Conservation (phyloP, 2,113 vertebrate genomes). For the Microcebus lehilahytsara region DNA sequence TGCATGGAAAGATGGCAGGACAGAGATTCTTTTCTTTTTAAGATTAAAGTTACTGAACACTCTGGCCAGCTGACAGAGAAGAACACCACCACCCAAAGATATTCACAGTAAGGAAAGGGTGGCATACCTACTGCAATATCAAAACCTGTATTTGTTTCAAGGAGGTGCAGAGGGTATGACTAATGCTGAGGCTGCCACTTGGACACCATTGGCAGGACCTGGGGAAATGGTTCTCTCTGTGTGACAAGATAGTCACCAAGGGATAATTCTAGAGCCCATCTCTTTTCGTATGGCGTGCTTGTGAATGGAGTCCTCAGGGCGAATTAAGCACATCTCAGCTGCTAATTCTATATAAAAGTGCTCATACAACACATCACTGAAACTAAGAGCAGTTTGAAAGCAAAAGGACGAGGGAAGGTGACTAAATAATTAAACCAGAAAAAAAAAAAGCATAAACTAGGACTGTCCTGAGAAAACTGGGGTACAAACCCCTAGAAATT, state of each 20-base stretch:
- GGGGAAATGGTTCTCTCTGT: not conserved
- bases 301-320: not conserved
- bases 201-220: not conserved
- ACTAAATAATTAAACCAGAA: not conserved
- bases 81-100: not conserved
- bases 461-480: not conserved
- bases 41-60: not conserved
- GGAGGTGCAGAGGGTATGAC: not conserved
- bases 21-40: not conserved
- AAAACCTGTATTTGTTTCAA: not conserved
- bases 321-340: not conserved
- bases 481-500: not conserved
- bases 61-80: not conserved
- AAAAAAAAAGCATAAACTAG: not conserved
- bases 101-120: not conserved
- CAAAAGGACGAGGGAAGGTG: not conserved
- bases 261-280: not conserved
- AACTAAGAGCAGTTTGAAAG: not conserved
- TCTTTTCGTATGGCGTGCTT: not conserved
- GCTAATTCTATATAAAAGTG: not conserved
- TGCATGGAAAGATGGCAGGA: not conserved
- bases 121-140: not conserved
- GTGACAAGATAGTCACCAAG: not conserved
- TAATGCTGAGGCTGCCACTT: not conserved
- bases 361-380: not conserved